Conservation (phyloP, 2,113 vertebrate species). For the Lasiurus cinereus region DNA sequence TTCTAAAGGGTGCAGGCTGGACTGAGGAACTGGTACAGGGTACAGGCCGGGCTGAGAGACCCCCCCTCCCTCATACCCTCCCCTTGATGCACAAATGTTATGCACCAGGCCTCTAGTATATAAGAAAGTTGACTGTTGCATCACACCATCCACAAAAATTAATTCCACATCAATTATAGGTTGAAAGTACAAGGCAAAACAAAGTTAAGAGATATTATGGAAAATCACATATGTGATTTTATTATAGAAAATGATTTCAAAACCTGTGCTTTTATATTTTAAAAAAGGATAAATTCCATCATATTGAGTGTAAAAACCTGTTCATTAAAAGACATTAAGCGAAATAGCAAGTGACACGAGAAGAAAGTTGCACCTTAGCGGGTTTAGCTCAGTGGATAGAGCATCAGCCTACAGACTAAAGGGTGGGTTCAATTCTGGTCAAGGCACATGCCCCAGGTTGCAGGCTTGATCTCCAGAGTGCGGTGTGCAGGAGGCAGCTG, state of each 20-base stretch:
- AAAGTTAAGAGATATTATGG: not conserved
- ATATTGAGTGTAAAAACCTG: not conserved
- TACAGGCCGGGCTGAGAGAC: too few relatives aligned
- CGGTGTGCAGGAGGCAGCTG: too few relatives aligned
- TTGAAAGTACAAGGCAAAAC: constrained; percentile 6
- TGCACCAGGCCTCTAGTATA: not conserved
- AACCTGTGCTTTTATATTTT: not conserved
- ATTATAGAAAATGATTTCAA: not conserved
- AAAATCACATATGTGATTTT: not conserved
- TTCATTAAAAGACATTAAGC: not conserved
- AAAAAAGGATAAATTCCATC: not conserved
- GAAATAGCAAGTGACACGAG: not conserved
- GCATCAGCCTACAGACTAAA: too few relatives aligned
- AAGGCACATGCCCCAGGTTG: too few relatives aligned
- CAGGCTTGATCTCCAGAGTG: too few relatives aligned
- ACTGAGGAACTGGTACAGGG: too few relatives aligned
- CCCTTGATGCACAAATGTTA: too few relatives aligned
- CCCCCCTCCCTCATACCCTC: too few relatives aligned
- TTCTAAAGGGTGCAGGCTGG: too few relatives aligned
- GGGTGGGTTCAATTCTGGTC: too few relatives aligned
- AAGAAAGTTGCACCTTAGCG: not conserved
- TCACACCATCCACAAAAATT: not conserved
- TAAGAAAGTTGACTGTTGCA: not conserved
- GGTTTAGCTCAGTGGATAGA: too few relatives aligned
- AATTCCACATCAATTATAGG: not conserved